These are phyloP conservation scores for Peromyscus attwateri DNA, from an alignment of 2,797 vertebrate genomes.

Conservation along the genomic window DNA sequence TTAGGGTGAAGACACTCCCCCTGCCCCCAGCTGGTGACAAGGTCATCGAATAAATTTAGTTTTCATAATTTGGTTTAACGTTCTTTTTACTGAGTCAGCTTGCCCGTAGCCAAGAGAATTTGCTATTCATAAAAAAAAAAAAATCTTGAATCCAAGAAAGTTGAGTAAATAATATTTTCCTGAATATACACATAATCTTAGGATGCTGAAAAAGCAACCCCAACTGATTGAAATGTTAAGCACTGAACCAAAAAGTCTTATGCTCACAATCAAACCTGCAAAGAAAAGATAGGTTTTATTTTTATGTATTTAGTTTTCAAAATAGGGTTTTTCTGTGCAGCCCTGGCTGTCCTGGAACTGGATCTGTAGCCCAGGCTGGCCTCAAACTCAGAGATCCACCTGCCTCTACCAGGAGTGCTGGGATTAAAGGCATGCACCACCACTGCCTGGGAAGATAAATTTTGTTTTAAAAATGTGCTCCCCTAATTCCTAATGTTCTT, in stretches of 20 bases:
- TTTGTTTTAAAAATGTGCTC: background rate
- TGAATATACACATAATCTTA: slow-evolving; percentile 39
- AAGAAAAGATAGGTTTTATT: background rate
- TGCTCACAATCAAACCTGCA: background rate
- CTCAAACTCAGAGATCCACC: background rate
- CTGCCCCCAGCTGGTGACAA: background rate
- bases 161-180: slow-evolving; percentile 22
- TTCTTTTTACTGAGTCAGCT: background rate
- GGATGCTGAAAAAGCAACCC: background rate
- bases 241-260: slow-evolving; percentile 1
- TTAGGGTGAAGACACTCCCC: background rate
- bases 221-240: background rate
- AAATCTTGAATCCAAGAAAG: background rate
- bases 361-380: background rate
- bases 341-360: background rate
- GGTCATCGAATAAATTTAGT: background rate
- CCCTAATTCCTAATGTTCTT: slow-evolving; percentile 19
- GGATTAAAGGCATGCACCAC: background rate
- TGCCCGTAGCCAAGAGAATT: slow-evolving; percentile 29
- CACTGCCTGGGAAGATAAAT: background rate
- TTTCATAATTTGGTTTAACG: background rate
- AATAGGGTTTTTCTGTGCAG: background rate
- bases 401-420: background rate
- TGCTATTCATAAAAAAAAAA: background rate
- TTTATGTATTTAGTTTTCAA: background rate